A percentile compares a stretch with the other conserved stretches of the same genome.
These are phyloP conservation scores for Paramuricea clavata DNA, from an alignment of 92 coral and sea anemone species.

Conservation along the genomic window DNA sequence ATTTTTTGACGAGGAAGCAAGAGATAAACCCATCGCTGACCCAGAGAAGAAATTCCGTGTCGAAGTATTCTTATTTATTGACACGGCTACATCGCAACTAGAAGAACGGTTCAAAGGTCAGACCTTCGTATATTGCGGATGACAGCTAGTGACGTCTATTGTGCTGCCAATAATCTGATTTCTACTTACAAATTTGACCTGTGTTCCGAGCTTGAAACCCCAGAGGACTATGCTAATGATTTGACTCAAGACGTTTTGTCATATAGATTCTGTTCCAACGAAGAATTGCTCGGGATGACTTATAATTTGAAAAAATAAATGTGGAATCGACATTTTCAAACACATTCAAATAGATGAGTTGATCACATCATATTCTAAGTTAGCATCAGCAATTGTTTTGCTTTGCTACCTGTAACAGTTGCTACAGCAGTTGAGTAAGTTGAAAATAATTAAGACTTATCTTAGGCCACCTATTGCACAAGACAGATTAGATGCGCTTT, in stretches of 20 bases:
- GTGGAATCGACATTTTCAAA: conserved; percentile 8
- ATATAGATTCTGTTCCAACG: not conserved
- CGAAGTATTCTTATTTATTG: too few relatives aligned
- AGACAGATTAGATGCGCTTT: conserved; percentile 10
- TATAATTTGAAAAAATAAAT: not conserved
- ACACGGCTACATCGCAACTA: too few relatives aligned
- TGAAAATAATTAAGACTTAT: conserved; percentile 8
- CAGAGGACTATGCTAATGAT: conserved; percentile 23
- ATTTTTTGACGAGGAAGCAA: too few relatives aligned
- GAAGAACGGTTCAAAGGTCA: too few relatives aligned
- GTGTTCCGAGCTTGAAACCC: conserved; percentile 7
- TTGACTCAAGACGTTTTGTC: conserved; percentile 22
- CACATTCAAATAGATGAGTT: conserved; percentile 13
- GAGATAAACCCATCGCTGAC: too few relatives aligned
- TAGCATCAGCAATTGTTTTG: conserved; percentile 19
- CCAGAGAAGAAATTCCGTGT: too few relatives aligned
- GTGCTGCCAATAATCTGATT: not conserved
- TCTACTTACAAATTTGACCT: conserved; percentile 20
- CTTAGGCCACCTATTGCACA: conserved; percentile 2
- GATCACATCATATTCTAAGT: conserved; percentile 30
- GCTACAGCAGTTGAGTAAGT: conserved; percentile 26
- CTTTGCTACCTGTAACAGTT: conserved; percentile 20
- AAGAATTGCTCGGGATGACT: conserved; percentile 25
- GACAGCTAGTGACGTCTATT: too few relatives aligned
- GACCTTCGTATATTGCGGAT: too few relatives aligned